Evolutionary conservation across 2,797 vertebrate genomes (phyloP), one percentile per base, ranked within the genome.

Genomic region (Atherinosoma microstoma): DNA sequence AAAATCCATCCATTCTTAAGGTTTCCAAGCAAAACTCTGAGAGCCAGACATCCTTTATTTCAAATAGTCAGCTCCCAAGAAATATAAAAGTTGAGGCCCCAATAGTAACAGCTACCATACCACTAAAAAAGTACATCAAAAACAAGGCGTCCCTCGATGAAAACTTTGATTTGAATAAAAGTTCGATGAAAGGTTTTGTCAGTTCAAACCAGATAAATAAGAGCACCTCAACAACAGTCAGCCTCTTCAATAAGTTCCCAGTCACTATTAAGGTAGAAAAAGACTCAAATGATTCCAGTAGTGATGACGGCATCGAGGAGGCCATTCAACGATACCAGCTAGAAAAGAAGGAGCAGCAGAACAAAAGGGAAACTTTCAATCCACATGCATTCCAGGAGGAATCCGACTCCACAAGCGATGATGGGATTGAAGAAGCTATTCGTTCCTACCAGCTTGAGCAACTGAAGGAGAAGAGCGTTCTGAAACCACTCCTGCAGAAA

Each of bases 401-500:
- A 1, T 92, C 95, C 0, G 97, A 98, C 84, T 98, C 97, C 0
- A 98, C 97, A 10, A 99, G 98, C 0, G 97, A 99, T 0, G 97
- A 99, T 1, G 97, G 98, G 20, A 99, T 99, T 0, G 98, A 99
- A 70, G 97, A 98, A 87, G 98, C 98, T 54, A 99, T 99, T 76
- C 96, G 94, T 64, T 91, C 88, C 61, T 99, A 97, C 86, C 97
- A 99, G 92, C 95, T 95, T 12, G 96, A 98, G 87, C 96, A 96
- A n/a, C 78, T 95, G 67, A 89, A 94, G 82, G 85, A 95, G 75
- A 93, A 87, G 71, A 82, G 58, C n/a, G 59, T 69, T 29, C 64
- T 84, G 3, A 93, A 85, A 36, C 83, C 84, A 15, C 78, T 80
- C 53, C 62, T 84, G 30, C 79, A 84, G n/a, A 80, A 84, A 64